These are phyloP conservation scores for Blomia tropicalis DNA, from an alignment of 2,888 invertebrate genomes.

Conservation along the genomic window DNA sequence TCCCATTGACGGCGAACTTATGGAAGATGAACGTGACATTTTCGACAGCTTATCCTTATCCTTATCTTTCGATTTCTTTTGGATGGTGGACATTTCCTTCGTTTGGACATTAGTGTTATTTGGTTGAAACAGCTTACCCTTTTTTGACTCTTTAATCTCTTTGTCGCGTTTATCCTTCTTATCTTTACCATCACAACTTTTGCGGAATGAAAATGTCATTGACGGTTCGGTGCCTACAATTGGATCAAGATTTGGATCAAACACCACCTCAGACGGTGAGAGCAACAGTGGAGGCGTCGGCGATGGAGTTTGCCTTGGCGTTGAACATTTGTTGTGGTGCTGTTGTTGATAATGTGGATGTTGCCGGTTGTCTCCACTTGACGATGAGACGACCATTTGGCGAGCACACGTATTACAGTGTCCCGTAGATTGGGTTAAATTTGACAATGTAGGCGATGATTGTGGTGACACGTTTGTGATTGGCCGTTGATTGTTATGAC, in stretches of 20 bases:
- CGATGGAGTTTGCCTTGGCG: neutral
- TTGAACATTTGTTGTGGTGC: neutral
- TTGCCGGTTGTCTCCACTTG: neutral
- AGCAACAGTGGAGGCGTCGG: slow-evolving; percentile 3
- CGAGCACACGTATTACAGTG: neutral
- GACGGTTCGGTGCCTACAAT: neutral
- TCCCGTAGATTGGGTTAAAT: neutral
- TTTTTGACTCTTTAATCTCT: neutral
- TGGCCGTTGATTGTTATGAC: neutral
- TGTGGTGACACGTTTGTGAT: neutral
- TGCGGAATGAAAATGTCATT: neutral
- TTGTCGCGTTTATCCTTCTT: neutral
- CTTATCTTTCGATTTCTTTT: slow-evolving; percentile 3
- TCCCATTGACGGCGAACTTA: neutral
- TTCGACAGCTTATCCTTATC: neutral
- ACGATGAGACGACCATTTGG: too few species aligned
- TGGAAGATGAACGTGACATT: neutral
- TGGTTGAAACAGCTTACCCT: neutral
- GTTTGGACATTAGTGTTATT: neutral
- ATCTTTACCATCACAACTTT: neutral
- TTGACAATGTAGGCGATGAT: neutral
- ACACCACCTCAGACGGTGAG: neutral
- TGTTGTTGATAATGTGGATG: neutral
- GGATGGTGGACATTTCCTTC: neutral
- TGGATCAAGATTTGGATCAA: neutral